Evolutionary conservation across 1,140 invertebrate genomes (phyloP), one percentile per base, ranked within the genome.

Genomic region (Ostrea edulis): DNA sequence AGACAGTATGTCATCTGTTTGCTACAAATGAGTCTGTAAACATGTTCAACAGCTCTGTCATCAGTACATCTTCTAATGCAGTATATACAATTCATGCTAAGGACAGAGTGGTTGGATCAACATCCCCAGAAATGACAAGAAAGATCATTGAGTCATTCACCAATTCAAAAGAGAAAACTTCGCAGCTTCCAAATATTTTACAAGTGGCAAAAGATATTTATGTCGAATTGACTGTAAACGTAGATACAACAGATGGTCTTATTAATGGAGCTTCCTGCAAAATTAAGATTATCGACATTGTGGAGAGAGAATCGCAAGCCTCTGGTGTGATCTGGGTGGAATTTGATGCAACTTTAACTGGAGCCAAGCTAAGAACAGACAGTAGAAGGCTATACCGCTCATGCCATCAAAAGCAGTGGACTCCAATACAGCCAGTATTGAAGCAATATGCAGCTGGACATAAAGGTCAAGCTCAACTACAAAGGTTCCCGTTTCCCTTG

Each of bases 211-310:
- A 53, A 22, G 81, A 55, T 51, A 55, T 82, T 8, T 53, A 22
- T 53, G 65, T 62, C 86, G 88, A 84, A 22, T 22, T 84, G n/a
- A 86, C 85, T 29, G 54, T 86, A 82, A 89, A 86, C 35, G 11
- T 89, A 25, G 85, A 89, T 68, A 89, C 88, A 65, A 54, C 54
- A 52, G 85, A 89, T 89, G 88, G 84, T 17, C 44, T 89, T 12
- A 89, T 84, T 58, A 89, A 86, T 86, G 88, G 88, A 51, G 88
- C 85, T 25, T 55, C 84, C 20, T 86, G 85, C 52, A 35, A 86
- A 22, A n/a, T 65, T 83, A 53, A 52, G 22, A 53, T 51, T 9
- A 54, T 20, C 44, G 35, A 85, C 82, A 77, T 77, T 5, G n/a
- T 77, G 54, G 54, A 55, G 35, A 77, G 22, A n/a, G 54, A 55